Percentiles rank a stretch among this genome's conserved stretches.
Evolutionary conservation across 92 coral and sea anemone species (phyloP).

Genomic region (Ricordea florida): DNA sequence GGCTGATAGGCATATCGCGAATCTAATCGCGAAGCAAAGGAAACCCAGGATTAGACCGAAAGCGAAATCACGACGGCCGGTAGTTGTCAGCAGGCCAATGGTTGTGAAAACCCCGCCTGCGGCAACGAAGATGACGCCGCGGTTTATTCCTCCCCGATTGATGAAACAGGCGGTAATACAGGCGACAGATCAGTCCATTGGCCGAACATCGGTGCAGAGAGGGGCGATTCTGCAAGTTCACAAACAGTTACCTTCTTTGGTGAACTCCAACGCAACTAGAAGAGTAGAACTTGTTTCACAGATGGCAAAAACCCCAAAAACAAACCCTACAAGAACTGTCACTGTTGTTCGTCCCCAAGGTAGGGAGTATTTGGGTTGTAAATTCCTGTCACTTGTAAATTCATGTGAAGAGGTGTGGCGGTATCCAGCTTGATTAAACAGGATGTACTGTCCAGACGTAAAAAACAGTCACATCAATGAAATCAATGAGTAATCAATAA

Average conservation of each 20-base stretch:
- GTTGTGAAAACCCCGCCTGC: not conserved
- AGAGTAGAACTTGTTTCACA: not conserved
- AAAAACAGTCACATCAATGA: too few species aligned
- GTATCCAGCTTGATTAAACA: too few species aligned
- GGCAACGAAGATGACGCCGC: not conserved
- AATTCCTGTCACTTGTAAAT: too few species aligned
- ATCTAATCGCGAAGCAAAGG: constrained; percentile 88
- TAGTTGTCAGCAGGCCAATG: not conserved
- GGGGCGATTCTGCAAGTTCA: not conserved
- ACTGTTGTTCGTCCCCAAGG: not conserved
- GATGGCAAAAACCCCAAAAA: not conserved
- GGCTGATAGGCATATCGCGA: constrained; percentile 91
- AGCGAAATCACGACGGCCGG: constrained; percentile 52
- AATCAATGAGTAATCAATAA: too few species aligned
- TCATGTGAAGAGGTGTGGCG: too few species aligned
- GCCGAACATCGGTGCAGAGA: not conserved
- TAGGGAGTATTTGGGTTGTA: too few species aligned
- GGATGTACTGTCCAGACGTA: too few species aligned
- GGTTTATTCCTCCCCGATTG: constrained; percentile 74
- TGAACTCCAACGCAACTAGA: too few species aligned
- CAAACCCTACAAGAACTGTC: not conserved
- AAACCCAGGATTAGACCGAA: constrained; percentile 81
- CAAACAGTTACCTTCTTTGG: not conserved
- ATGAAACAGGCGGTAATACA: not conserved
- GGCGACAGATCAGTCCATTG: not conserved